Evolutionary conservation across 2,888 invertebrate species (phyloP).

Genomic region (Homarus gammarus): DNA sequence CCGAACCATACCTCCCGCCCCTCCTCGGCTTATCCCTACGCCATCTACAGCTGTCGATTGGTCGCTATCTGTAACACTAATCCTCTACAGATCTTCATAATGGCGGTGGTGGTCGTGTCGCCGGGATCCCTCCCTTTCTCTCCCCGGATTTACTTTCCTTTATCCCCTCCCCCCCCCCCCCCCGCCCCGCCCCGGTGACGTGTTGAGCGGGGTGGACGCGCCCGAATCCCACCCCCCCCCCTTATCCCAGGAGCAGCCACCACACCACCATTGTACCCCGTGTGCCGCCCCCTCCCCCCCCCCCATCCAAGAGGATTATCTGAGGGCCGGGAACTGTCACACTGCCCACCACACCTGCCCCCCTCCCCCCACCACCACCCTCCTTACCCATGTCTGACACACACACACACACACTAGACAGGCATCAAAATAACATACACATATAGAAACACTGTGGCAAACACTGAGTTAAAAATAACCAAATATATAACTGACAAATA

Average conservation of each 20-base stretch:
- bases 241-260: not conserved
- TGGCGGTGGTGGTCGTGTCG: slow-evolving; percentile 42
- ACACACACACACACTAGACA: not conserved
- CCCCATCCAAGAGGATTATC: not conserved
- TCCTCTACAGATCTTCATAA: slow-evolving; percentile 39
- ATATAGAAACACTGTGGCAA: too few relatives aligned
- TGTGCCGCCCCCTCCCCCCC: too few relatives aligned
- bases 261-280: not conserved
- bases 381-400: not conserved
- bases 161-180: not conserved
- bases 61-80: slow-evolving; percentile 49
- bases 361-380: not conserved
- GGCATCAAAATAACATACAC: too few relatives aligned
- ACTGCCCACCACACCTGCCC: not conserved
- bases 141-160: not conserved
- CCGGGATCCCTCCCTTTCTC: slow-evolving; percentile 8
- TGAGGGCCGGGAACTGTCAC: not conserved
- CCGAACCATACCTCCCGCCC: not conserved
- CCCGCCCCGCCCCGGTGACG: not conserved
- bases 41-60: slow-evolving; percentile 62
- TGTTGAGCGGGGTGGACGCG: not conserved
- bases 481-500: too few relatives aligned
- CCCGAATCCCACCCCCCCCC: not conserved
- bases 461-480: too few relatives aligned
- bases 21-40: slow-evolving; percentile 4